A percentile compares a stretch with the other conserved stretches of the same genome.
These are phyloP conservation scores for Myodes glareolus DNA, from an alignment of 2,113 vertebrate genomes.

Conservation along the genomic window DNA sequence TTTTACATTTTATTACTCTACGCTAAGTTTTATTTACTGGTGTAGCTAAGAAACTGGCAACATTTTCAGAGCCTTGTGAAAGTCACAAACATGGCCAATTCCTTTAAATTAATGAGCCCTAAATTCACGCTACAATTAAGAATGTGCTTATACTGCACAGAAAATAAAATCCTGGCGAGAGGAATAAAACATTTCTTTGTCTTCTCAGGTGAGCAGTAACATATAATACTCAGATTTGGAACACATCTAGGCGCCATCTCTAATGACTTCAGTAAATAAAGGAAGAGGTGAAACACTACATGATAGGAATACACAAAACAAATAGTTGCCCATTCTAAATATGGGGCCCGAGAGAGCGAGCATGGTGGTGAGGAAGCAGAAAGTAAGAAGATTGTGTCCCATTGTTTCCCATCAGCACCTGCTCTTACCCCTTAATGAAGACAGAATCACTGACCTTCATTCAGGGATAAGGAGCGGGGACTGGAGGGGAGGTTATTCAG, in stretches of 20 bases:
- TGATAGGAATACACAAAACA: constrained; percentile 38
- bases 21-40: constrained; percentile 59
- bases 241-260: background rate
- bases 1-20: constrained; percentile 21
- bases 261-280: constrained; percentile 50
- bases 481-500: background rate
- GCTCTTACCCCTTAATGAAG: constrained; percentile 51
- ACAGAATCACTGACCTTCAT: constrained; percentile 42
- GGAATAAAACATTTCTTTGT: constrained; percentile 27
- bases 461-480: background rate
- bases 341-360: background rate
- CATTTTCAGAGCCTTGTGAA: constrained; percentile 51
- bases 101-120: constrained; percentile 57
- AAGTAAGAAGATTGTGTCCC: background rate
- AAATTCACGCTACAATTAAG: constrained; percentile 69
- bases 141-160: constrained; percentile 55
- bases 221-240: constrained; percentile 53
- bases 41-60: constrained; percentile 40
- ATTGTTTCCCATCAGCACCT: background rate
- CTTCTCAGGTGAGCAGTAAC: constrained; percentile 50
- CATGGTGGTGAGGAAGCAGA: background rate
- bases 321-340: constrained; percentile 39
- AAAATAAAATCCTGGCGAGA: constrained; percentile 53
- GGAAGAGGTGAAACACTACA: constrained; percentile 28
- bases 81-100: constrained; percentile 55